phyloP scores from a whole-genome alignment of 2,113 vertebrate genomes.

The mouse (Mus musculus) region DNA sequence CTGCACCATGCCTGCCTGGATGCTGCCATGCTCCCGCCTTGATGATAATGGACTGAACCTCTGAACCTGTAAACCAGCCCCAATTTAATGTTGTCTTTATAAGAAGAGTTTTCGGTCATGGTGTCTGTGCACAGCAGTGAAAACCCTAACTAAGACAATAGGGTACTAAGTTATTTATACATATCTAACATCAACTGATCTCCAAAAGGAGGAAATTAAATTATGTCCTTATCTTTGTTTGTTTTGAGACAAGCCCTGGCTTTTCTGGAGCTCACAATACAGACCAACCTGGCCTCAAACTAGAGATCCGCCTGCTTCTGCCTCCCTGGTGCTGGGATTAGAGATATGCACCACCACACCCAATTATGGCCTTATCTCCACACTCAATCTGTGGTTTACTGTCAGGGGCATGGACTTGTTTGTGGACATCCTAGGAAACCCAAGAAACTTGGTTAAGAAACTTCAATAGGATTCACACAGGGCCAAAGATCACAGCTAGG shows the following conservation, averaged over 20 bases:
- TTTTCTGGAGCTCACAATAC: neutral
- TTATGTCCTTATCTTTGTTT: neutral
- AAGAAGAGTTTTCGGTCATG: too few relatives aligned
- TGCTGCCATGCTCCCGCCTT: too few relatives aligned
- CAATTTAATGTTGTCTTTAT: too few relatives aligned
- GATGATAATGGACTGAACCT: too few relatives aligned
- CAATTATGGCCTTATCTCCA: neutral
- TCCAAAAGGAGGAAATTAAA: neutral
- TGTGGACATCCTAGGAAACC: neutral
- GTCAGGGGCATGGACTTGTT: neutral
- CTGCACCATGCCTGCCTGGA: too few relatives aligned
- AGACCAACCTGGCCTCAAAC: neutral
- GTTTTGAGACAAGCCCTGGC: neutral
- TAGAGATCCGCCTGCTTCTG: neutral
- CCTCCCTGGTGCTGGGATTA: neutral
- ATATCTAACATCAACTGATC: neutral
- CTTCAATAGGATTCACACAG: neutral
- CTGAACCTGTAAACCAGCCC: too few relatives aligned
- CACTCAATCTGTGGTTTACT: neutral
- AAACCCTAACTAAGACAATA: too few relatives aligned
- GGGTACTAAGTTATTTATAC: neutral
- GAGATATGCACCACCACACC: neutral
- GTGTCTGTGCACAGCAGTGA: too few relatives aligned
- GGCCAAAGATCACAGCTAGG: neutral
- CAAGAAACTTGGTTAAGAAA: constrained; percentile 34